Conservation (phyloP, 2,113 vertebrate genomes). For the Ophiodon elongatus region DNA sequence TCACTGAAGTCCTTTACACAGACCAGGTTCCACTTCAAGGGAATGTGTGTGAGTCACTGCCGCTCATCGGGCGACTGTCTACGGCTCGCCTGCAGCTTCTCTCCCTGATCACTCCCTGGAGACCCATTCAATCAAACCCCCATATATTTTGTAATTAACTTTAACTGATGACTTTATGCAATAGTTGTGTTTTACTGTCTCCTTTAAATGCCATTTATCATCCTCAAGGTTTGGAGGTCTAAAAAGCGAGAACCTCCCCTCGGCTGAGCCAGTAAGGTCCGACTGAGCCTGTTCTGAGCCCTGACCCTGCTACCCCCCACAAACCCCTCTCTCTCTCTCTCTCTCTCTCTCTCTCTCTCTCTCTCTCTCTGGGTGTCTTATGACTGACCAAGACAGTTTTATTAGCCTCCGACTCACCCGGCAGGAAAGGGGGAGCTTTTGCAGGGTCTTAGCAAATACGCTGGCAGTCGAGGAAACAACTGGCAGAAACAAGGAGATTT, state of each 20-base stretch:
- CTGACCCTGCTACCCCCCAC: slow-evolving; percentile 40
- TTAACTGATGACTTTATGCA: slow-evolving; percentile 80
- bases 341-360: slow-evolving; percentile 13
- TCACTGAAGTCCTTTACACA: slow-evolving; percentile 79
- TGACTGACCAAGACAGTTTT: slow-evolving; percentile 83
- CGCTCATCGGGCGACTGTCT: slow-evolving; percentile 69
- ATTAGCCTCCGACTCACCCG: slow-evolving; percentile 75
- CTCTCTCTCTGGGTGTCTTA: slow-evolving; percentile 68
- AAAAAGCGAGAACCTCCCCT: slow-evolving; percentile 53
- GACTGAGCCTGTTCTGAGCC: slow-evolving; percentile 44
- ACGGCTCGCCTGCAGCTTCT: slow-evolving; percentile 73
- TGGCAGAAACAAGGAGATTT: slow-evolving; percentile 70
- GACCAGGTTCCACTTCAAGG: slow-evolving; percentile 79
- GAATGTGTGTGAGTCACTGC: slow-evolving; percentile 80
- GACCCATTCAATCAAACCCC: slow-evolving; percentile 80
- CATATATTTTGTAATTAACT: slow-evolving; percentile 83
- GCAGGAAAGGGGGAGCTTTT: slow-evolving; percentile 81
- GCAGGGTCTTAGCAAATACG: slow-evolving; percentile 71
- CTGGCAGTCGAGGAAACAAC: slow-evolving; percentile 81
- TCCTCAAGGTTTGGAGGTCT: slow-evolving; percentile 56
- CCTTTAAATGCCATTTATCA: slow-evolving; percentile 80
- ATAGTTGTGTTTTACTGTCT: slow-evolving; percentile 81
- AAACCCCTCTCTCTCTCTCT: slow-evolving; percentile 4
- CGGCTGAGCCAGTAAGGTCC: slow-evolving; percentile 52
- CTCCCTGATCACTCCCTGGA: slow-evolving; percentile 76